Evolutionary conservation across 2,113 vertebrate genomes (phyloP).

Genomic region (Mirza zaza): DNA sequence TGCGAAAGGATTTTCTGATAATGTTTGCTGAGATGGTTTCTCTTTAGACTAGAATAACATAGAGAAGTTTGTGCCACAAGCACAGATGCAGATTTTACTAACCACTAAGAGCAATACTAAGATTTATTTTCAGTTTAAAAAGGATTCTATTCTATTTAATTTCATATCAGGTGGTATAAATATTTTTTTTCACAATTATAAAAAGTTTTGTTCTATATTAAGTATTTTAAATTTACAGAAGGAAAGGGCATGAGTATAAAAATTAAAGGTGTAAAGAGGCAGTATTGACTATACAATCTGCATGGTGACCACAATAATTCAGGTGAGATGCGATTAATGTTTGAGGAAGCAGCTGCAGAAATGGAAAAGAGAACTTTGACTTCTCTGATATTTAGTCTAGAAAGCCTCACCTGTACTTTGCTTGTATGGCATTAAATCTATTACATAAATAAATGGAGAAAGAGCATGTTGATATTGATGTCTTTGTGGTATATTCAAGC

Average conservation of each 20-base stretch:
- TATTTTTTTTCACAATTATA: constrained; percentile 19
- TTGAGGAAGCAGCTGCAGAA: background rate
- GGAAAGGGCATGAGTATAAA: background rate
- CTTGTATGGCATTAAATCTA: background rate
- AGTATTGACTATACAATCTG: background rate
- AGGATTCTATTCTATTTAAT: background rate
- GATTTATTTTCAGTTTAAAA: constrained; percentile 22
- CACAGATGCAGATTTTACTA: background rate
- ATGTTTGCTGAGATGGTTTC: background rate
- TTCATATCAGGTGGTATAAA: background rate
- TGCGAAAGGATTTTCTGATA: constrained; percentile 30
- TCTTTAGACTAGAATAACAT: constrained; percentile 37
- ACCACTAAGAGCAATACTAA: background rate
- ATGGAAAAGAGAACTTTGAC: background rate
- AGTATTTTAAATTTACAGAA: background rate
- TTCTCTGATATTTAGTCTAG: background rate
- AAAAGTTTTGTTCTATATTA: background rate
- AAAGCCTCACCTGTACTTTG: background rate
- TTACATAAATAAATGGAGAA: background rate
- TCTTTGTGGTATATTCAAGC: background rate
- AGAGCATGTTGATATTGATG: background rate
- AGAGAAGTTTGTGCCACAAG: background rate
- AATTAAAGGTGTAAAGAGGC: background rate
- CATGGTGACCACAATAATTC: background rate
- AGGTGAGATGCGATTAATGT: background rate